Conservation (phyloP, 2,888 invertebrate genomes). For the Pseudococcus longispinus region DNA sequence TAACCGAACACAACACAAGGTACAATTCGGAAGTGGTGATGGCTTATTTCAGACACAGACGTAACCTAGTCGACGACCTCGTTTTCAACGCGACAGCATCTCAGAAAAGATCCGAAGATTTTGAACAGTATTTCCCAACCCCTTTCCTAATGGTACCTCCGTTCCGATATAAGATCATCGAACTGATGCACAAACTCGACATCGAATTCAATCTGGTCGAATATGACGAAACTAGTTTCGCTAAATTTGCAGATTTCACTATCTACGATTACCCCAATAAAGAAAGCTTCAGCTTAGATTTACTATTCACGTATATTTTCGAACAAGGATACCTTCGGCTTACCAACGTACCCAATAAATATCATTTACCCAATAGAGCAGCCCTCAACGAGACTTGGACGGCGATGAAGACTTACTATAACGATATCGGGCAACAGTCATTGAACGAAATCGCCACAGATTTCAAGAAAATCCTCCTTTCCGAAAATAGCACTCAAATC, state of each 20-base stretch:
- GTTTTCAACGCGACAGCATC: not conserved
- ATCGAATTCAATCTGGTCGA: not conserved
- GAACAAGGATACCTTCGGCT: not conserved
- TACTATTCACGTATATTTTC: conserved; percentile 1
- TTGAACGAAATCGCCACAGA: not conserved
- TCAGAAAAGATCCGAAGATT: not conserved
- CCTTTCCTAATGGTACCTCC: not conserved
- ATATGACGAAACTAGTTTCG: not conserved
- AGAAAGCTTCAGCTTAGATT: not conserved
- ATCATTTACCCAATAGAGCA: not conserved
- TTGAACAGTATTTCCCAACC: not conserved
- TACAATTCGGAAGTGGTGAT: not conserved
- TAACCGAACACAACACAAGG: not conserved
- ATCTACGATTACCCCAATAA: not conserved
- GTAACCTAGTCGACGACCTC: not conserved
- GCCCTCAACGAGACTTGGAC: not conserved
- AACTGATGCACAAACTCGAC: not conserved
- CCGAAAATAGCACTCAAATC: conserved; percentile 6
- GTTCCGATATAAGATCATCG: not conserved
- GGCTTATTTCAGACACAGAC: not conserved
- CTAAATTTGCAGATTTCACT: not conserved
- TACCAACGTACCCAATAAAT: not conserved
- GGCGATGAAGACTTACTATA: not conserved
- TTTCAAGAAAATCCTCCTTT: not conserved
- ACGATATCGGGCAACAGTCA: not conserved